Conservation (phyloP, 2,113 vertebrate genomes). For the Thomomys bottae region DNA sequence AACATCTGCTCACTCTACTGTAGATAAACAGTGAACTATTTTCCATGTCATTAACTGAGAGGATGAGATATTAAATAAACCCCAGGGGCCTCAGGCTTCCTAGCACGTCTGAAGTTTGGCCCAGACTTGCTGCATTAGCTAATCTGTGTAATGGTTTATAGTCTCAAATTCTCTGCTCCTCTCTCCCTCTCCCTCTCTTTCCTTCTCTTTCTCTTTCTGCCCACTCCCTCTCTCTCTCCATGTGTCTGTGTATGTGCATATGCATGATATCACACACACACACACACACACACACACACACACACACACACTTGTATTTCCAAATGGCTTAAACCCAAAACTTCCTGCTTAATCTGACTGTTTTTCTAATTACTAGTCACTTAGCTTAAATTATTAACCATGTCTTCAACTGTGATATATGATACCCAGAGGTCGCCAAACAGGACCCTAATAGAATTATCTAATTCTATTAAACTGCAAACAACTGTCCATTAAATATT, state of each 20-base stretch:
- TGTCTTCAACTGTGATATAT: slow-evolving; percentile 84
- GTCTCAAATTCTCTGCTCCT: slow-evolving; percentile 37
- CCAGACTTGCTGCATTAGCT: slow-evolving; percentile 80
- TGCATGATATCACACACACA: neutral
- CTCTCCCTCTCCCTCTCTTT: neutral
- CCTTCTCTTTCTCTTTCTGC: neutral
- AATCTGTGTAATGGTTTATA: slow-evolving; percentile 63
- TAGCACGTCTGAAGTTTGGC: slow-evolving; percentile 81
- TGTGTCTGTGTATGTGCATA: too few species aligned
- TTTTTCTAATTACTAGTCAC: slow-evolving; percentile 86
- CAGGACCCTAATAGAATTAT: slow-evolving; percentile 88
- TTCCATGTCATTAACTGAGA: slow-evolving; percentile 89
- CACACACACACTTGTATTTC: slow-evolving; percentile 60
- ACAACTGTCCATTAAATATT: slow-evolving; percentile 88
- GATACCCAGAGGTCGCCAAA: slow-evolving; percentile 84
- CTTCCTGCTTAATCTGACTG: slow-evolving; percentile 78
- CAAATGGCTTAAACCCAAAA: slow-evolving; percentile 71
- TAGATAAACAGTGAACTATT: slow-evolving; percentile 89
- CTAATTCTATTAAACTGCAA: slow-evolving; percentile 89
- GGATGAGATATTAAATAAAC: slow-evolving; percentile 87
- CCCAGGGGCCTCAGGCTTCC: slow-evolving; percentile 82
- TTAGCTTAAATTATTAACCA: slow-evolving; percentile 88
- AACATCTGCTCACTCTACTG: slow-evolving; percentile 89
- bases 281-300: slow-evolving; percentile 16
- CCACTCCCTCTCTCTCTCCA: neutral